phyloP scores from a whole-genome alignment of 1,140 invertebrate species.

The Drosophila erecta region DNA sequence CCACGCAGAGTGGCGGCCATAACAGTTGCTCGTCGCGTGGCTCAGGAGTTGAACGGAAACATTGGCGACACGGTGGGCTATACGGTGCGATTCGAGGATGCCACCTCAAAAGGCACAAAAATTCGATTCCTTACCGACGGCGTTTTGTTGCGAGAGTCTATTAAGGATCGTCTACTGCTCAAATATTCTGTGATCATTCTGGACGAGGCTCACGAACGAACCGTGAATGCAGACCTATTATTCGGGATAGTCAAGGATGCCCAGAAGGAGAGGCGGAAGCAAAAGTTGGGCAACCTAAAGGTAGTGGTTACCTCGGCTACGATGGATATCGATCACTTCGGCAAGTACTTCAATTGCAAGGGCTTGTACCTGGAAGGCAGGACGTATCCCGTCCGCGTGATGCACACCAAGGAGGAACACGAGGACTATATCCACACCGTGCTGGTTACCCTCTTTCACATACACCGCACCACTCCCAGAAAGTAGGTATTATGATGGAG shows the following conservation, averaged over 20 bases:
- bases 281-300: slow-evolving; percentile 88
- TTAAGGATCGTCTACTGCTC: slow-evolving; percentile 88
- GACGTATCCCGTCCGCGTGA: slow-evolving; percentile 93
- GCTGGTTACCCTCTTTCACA: slow-evolving; percentile 95
- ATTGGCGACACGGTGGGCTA: slow-evolving; percentile 88
- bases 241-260: slow-evolving; percentile 93
- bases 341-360: slow-evolving; percentile 94
- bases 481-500: slow-evolving; percentile 87
- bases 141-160: slow-evolving; percentile 94
- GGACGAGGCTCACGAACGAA: slow-evolving; percentile 99
- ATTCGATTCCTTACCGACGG: slow-evolving; percentile 96
- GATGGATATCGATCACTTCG: slow-evolving; percentile 97
- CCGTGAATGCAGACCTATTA: slow-evolving; percentile 97
- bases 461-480: slow-evolving; percentile 92
- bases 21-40: slow-evolving; percentile 94
- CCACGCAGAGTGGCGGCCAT: slow-evolving; percentile 97
- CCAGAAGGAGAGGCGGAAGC: slow-evolving; percentile 89
- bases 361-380: slow-evolving; percentile 96
- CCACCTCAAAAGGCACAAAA: slow-evolving; percentile 89
- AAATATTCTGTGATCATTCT: slow-evolving; percentile 94
- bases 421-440: slow-evolving; percentile 94
- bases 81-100: slow-evolving; percentile 95
- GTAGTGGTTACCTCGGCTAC: slow-evolving; percentile 97
- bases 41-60: slow-evolving; percentile 91
- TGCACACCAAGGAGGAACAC: slow-evolving; percentile 90